phyloP scores from a whole-genome alignment of 2,888 invertebrate genomes.

The Glyphotaelius pellucidus region DNA sequence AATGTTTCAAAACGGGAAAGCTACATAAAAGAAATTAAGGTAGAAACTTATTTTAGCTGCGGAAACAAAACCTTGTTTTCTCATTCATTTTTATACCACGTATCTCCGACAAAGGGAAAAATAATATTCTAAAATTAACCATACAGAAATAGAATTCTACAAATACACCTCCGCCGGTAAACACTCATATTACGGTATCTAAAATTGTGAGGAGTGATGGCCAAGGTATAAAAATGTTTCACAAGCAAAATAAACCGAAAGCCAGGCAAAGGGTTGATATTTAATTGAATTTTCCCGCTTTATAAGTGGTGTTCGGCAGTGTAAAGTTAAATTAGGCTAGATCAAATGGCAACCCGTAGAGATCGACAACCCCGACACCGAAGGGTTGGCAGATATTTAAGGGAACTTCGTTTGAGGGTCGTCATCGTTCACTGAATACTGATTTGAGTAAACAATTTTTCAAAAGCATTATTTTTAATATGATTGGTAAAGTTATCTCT shows the following conservation, averaged over 20 bases:
- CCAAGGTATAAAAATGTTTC: neutral
- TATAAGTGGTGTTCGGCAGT: constrained; percentile 15
- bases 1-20: neutral
- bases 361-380: neutral
- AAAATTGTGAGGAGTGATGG: neutral
- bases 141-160: neutral
- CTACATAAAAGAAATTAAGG: neutral
- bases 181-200: neutral
- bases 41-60: neutral
- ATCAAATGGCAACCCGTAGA: constrained; percentile 12
- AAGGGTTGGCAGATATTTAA: neutral
- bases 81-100: neutral
- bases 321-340: constrained; percentile 33
- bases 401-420: neutral
- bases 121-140: neutral
- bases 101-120: neutral
- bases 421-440: constrained; percentile 32
- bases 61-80: neutral
- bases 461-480: neutral
- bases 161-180: neutral
- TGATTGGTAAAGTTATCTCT: neutral
- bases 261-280: neutral
- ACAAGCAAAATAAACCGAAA: neutral
- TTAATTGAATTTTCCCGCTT: constrained; percentile 31
- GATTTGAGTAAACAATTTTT: constrained; percentile 13